Conservation (phyloP, 2,888 invertebrate species). For the Diarsia rubi region DNA sequence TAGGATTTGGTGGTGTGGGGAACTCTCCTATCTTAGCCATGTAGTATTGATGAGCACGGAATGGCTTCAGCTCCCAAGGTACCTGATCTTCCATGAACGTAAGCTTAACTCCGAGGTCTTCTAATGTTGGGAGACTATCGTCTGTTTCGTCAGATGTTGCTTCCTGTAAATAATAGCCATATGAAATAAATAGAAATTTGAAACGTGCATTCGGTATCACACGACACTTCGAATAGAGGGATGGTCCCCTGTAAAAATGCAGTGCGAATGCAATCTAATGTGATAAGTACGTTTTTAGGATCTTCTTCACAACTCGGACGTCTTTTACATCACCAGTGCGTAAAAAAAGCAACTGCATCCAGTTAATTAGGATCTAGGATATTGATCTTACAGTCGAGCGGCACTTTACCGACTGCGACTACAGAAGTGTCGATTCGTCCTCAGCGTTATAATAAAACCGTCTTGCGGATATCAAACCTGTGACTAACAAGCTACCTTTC, state of each 20-base stretch:
- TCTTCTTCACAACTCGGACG: background rate
- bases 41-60: conserved; percentile 93
- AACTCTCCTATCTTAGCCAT: conserved; percentile 95
- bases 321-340: background rate
- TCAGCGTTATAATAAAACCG: background rate
- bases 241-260: background rate
- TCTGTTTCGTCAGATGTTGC: conserved; percentile 93
- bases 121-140: conserved; percentile 93
- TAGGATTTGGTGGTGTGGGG: conserved; percentile 92
- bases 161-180: conserved; percentile 90
- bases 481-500: background rate
- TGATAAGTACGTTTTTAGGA: too few relatives aligned
- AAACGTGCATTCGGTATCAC: too few relatives aligned
- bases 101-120: conserved; percentile 96
- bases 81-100: conserved; percentile 95
- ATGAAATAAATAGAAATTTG: background rate
- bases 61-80: conserved; percentile 95
- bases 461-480: background rate
- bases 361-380: background rate
- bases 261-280: background rate
- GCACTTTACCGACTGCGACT: too few relatives aligned
- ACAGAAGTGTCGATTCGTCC: too few relatives aligned
- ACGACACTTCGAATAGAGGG: background rate
- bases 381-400: background rate
- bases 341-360: background rate